These are phyloP conservation scores for Spodoptera picta DNA, from an alignment of 2,888 invertebrate genomes.

Conservation along the genomic window DNA sequence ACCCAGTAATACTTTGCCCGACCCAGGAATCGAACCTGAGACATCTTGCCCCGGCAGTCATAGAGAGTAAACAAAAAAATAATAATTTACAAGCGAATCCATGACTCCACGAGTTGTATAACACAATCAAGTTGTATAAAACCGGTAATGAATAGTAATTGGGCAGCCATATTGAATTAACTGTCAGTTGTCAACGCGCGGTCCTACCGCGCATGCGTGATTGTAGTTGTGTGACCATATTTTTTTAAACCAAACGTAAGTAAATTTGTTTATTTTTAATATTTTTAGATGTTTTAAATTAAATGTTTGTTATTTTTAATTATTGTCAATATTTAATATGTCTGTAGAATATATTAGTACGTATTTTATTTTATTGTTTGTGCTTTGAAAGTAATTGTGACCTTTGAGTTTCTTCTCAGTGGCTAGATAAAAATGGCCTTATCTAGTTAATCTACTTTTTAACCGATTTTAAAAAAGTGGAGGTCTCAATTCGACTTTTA, in stretches of 20 bases:
- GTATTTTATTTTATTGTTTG: no score
- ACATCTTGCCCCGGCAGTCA: no score
- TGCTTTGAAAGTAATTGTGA: no score
- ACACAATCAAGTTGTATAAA: constrained; percentile 41
- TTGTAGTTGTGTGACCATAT: constrained; percentile 23
- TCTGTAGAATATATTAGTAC: no score
- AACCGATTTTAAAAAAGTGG: no score
- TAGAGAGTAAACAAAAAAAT: constrained; percentile 2
- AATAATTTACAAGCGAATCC: constrained; percentile 19
- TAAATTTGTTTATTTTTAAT: constrained; percentile 8
- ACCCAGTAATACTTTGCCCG: no score
- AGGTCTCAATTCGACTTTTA: no score
- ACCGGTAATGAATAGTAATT: constrained; percentile 20
- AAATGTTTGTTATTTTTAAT: no score
- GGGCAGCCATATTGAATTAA: constrained; percentile 47
- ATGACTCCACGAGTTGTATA: constrained; percentile 18
- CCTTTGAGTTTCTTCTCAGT: no score
- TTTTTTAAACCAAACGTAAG: constrained; percentile 36
- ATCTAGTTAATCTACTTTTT: no score
- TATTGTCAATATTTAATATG: not conserved
- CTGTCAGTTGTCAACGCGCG: constrained; percentile 53
- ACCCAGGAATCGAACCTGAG: no score
- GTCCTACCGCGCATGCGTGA: constrained; percentile 51
- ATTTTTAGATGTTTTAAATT: not conserved
- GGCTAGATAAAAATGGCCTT: no score